A percentile compares a stretch with the other conserved stretches of the same genome.
Conservation (phyloP, 2,113 vertebrate species). For the Spizaetus ornatus region DNA sequence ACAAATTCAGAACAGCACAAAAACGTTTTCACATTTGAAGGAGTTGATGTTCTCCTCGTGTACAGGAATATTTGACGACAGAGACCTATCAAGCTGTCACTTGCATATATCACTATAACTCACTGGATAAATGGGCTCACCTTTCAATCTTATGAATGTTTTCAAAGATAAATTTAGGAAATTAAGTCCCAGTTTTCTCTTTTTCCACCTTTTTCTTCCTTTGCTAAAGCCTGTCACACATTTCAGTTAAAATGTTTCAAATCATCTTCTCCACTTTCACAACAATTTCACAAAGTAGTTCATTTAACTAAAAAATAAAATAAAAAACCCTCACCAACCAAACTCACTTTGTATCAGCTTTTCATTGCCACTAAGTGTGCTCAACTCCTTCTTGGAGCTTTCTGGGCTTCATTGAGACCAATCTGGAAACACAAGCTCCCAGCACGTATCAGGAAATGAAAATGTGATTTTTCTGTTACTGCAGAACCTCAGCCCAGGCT, state of each 20-base stretch:
- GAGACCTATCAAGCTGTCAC: background rate
- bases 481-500: background rate
- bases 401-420: background rate
- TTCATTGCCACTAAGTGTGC: background rate
- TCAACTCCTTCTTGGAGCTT: background rate
- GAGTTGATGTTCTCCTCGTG: background rate
- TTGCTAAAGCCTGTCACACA: background rate
- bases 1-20: background rate
- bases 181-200: background rate
- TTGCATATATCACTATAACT: background rate
- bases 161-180: background rate
- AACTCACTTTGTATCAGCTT: background rate
- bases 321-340: background rate
- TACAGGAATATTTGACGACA: background rate
- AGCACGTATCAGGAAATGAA: fast-evolving
- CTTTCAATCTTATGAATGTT: background rate
- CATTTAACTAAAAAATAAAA: background rate
- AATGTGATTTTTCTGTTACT: background rate
- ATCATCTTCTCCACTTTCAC: background rate
- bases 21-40: background rate
- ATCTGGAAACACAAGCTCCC: background rate
- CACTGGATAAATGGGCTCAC: background rate
- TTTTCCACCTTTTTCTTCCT: background rate
- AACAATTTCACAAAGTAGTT: background rate
- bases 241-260: background rate